phyloP scores from a whole-genome alignment of 2,888 invertebrate species.

The Chalcis sispes region DNA sequence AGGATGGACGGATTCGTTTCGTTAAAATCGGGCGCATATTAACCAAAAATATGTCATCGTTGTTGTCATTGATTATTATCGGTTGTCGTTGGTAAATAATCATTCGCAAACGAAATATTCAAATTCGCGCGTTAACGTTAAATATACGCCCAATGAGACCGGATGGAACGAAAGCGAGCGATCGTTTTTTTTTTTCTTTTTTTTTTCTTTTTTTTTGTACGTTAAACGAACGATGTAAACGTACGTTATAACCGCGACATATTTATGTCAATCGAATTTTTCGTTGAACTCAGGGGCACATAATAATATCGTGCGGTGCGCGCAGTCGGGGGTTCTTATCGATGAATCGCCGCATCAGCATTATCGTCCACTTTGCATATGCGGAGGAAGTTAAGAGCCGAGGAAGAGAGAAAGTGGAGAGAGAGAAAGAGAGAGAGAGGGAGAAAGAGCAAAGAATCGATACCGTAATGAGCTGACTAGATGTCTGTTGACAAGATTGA shows the following conservation, averaged over 20 bases:
- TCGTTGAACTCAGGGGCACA: constrained; percentile 17
- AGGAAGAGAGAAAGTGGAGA: background rate
- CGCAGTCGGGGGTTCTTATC: constrained; percentile 37
- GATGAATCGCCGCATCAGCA: constrained; percentile 43
- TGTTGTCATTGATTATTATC: no score
- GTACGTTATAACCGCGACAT: background rate
- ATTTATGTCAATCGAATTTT: constrained; percentile 48
- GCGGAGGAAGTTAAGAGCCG: constrained; percentile 12
- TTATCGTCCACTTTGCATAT: constrained; percentile 48
- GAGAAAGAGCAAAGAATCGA: constrained; percentile 6
- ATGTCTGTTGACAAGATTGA: no score
- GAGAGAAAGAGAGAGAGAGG: background rate
- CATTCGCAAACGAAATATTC: no score
- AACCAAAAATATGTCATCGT: no score
- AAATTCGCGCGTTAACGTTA: no score
- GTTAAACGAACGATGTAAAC: background rate
- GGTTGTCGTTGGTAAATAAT: no score
- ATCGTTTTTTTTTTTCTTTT: no score
- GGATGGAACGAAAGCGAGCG: no score
- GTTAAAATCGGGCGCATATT: no score
- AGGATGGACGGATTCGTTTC: background rate
- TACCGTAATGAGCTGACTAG: background rate
- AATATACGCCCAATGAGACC: no score
- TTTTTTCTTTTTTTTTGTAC: background rate
- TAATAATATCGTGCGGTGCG: constrained; percentile 5